phyloP scores from a whole-genome alignment of 1,140 invertebrate genomes.

The Periplaneta americana region DNA sequence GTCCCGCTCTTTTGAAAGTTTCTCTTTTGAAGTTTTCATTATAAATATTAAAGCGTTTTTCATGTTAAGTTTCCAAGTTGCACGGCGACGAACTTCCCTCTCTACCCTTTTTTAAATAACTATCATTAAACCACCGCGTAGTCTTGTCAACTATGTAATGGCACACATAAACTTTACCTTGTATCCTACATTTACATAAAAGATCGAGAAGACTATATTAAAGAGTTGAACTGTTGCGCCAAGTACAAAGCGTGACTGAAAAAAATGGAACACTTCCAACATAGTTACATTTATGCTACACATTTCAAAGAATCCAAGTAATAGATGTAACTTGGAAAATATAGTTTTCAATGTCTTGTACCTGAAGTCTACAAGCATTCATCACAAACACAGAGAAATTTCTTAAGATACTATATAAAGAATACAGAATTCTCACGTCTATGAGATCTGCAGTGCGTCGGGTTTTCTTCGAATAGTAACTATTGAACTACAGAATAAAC shows the following conservation, averaged over 20 bases:
- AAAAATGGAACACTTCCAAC: too few relatives aligned
- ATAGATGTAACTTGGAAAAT: too few relatives aligned
- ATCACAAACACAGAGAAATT: too few relatives aligned
- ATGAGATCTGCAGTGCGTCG: too few relatives aligned
- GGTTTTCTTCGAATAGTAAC: too few relatives aligned
- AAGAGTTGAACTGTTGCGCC: neutral
- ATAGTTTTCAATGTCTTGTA: too few relatives aligned
- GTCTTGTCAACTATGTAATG: neutral
- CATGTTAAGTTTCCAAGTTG: neutral
- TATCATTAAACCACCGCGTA: neutral
- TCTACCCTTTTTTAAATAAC: neutral
- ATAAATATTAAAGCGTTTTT: neutral
- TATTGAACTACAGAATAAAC: too few relatives aligned
- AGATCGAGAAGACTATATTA: neutral
- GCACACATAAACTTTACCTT: neutral
- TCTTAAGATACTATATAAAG: too few relatives aligned
- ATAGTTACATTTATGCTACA: too few relatives aligned
- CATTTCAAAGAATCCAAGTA: too few relatives aligned
- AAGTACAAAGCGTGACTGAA: neutral
- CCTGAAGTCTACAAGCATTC: too few relatives aligned
- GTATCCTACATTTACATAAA: neutral
- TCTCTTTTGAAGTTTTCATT: neutral
- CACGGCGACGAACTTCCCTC: neutral
- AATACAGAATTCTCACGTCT: too few relatives aligned
- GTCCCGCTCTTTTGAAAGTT: neutral